Percentiles rank a stretch among this genome's conserved stretches.
These are phyloP conservation scores for Morone chrysops DNA, from an alignment of 2,113 vertebrate genomes.

Conservation along the genomic window DNA sequence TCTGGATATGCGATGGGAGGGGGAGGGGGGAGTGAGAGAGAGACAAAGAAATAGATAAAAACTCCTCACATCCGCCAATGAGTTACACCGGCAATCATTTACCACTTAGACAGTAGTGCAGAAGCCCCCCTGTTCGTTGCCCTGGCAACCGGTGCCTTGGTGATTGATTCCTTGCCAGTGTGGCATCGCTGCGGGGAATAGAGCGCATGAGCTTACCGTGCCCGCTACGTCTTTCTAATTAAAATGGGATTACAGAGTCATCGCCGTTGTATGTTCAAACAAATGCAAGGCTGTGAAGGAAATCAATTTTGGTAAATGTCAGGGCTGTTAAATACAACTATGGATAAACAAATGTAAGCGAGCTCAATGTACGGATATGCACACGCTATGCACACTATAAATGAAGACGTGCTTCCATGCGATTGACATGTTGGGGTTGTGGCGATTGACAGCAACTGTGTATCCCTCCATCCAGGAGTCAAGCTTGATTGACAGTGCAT, in stretches of 20 bases:
- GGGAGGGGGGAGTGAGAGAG: slow-evolving; percentile 77
- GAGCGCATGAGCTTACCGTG: slow-evolving; percentile 90
- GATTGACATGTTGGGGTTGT: slow-evolving; percentile 29
- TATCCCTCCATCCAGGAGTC: slow-evolving; percentile 36
- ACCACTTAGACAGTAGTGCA: slow-evolving; percentile 93
- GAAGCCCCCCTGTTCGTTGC: slow-evolving; percentile 91
- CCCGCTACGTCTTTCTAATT: slow-evolving; percentile 95
- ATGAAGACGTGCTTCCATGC: slow-evolving; percentile 6
- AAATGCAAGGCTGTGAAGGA: slow-evolving; percentile 85
- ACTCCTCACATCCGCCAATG: slow-evolving; percentile 88
- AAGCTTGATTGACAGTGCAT: slow-evolving; percentile 55
- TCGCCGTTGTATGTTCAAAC: slow-evolving; percentile 90
- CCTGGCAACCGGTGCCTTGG: slow-evolving; percentile 90
- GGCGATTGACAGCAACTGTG: slow-evolving; percentile 27
- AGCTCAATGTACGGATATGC: slow-evolving; percentile 57
- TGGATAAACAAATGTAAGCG: slow-evolving; percentile 70
- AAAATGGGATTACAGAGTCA: slow-evolving; percentile 96
- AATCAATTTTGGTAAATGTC: slow-evolving; percentile 93
- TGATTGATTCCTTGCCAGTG: slow-evolving; percentile 97
- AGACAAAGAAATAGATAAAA: slow-evolving; percentile 87
- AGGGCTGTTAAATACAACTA: slow-evolving; percentile 85
- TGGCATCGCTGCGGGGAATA: slow-evolving; percentile 93
- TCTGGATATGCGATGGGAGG: slow-evolving; percentile 89
- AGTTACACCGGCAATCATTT: slow-evolving; percentile 93
- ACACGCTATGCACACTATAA: slow-evolving; percentile 21